Evolutionary conservation across 2,888 invertebrate genomes (phyloP).

Genomic region (Amiota communis): DNA sequence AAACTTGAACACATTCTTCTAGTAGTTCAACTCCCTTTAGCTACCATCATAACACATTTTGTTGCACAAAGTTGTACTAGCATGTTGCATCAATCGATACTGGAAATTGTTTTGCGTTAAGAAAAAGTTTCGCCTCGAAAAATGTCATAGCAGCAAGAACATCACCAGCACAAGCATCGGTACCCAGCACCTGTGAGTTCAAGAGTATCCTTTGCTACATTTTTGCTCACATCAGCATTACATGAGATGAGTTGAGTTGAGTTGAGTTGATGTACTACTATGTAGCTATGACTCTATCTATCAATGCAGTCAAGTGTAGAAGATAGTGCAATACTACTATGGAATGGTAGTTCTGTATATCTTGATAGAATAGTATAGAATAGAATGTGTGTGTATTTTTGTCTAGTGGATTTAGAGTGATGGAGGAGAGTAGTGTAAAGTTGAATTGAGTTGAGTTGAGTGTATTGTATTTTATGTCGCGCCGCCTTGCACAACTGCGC

Average conservation of each 20-base stretch:
- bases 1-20: slow-evolving; percentile 11
- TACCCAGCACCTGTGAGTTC: background rate
- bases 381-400: background rate
- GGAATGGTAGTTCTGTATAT: background rate
- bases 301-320: background rate
- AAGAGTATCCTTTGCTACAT: too few species aligned
- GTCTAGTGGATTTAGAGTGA: background rate
- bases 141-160: background rate
- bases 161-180: background rate
- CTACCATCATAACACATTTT: slow-evolving; percentile 38
- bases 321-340: background rate
- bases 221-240: too few species aligned
- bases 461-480: slow-evolving; percentile 37
- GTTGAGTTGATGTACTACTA: too few species aligned
- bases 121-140: background rate
- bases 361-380: slow-evolving; percentile 6
- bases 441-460: slow-evolving; percentile 9
- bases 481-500: slow-evolving; percentile 59
- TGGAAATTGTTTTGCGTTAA: background rate
- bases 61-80: background rate
- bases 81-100: slow-evolving; percentile 12
- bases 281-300: background rate
- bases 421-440: background rate
- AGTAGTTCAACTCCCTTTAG: slow-evolving; percentile 20
- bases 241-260: too few species aligned